phyloP scores from a whole-genome alignment of 2,113 vertebrate species.

The Pseudorhombus dupliciocellatus region DNA sequence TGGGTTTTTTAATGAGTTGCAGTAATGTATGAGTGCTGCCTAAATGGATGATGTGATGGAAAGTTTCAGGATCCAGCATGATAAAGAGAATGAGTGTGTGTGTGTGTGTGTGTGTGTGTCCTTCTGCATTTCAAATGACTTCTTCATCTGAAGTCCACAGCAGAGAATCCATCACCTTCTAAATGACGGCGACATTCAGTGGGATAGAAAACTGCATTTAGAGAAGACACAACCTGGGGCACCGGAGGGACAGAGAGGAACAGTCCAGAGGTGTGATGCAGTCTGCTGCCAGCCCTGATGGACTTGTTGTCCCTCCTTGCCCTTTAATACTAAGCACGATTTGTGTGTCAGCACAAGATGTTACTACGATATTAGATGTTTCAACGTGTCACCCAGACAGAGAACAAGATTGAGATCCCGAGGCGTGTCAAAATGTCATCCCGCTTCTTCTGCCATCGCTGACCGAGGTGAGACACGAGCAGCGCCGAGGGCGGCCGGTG shows the following conservation, averaged over 20 bases:
- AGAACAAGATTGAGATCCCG: slow-evolving; percentile 7
- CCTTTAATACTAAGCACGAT: not conserved
- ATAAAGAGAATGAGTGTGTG: not conserved
- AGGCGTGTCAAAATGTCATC: slow-evolving; percentile 16
- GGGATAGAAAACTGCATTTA: not conserved
- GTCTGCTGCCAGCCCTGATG: slow-evolving; percentile 1
- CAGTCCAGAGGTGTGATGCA: not conserved
- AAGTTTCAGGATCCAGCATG: not conserved
- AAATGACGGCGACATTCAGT: not conserved
- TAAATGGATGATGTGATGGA: not conserved
- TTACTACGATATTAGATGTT: not conserved
- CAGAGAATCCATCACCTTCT: not conserved
- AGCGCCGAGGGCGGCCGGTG: not conserved
- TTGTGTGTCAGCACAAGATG: slow-evolving; percentile 16
- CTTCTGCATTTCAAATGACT: not conserved
- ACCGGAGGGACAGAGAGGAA: too few species aligned
- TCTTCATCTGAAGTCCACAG: not conserved
- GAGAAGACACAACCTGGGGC: not conserved
- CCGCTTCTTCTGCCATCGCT: not conserved
- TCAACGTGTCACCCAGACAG: slow-evolving; percentile 1
- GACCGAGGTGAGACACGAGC: slow-evolving; percentile 8
- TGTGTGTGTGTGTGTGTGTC: too few species aligned
- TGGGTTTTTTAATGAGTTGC: not conserved
- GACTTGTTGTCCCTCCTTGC: not conserved
- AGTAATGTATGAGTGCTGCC: not conserved